Evolutionary conservation across 2,888 invertebrate species (phyloP).

Genomic region (Asteroscopus sphinx): DNA sequence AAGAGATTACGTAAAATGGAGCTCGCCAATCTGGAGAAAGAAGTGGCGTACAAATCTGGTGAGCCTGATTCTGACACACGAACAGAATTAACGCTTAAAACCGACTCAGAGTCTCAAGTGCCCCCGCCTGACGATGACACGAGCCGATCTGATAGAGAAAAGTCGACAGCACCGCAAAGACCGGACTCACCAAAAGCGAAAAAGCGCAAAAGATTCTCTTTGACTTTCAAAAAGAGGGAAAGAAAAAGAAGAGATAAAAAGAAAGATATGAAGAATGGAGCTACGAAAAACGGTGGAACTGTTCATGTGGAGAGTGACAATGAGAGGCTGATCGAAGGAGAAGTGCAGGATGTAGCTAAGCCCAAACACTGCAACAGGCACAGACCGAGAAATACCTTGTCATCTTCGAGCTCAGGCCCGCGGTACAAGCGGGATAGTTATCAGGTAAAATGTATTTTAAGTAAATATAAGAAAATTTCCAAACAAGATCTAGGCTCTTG

Average conservation of each 20-base stretch:
- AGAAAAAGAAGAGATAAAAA: slow-evolving; percentile 85
- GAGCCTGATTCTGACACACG: slow-evolving; percentile 83
- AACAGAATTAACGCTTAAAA: slow-evolving; percentile 82
- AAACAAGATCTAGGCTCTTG: background rate
- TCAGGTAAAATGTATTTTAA: slow-evolving; percentile 74
- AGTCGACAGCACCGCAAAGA: slow-evolving; percentile 78
- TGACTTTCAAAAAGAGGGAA: slow-evolving; percentile 85
- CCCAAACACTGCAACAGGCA: slow-evolving; percentile 80
- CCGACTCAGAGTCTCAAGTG: slow-evolving; percentile 81
- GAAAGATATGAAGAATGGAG: slow-evolving; percentile 78
- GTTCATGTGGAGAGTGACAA: slow-evolving; percentile 81
- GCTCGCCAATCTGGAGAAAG: slow-evolving; percentile 84
- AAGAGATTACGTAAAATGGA: slow-evolving; percentile 86
- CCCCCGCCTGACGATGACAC: slow-evolving; percentile 85
- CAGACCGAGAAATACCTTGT: slow-evolving; percentile 79
- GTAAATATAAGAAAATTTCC: background rate
- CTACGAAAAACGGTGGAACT: slow-evolving; percentile 75
- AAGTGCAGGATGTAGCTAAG: slow-evolving; percentile 72
- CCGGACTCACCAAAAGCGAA: slow-evolving; percentile 85
- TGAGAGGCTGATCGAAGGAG: slow-evolving; percentile 83
- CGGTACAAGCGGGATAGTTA: slow-evolving; percentile 89
- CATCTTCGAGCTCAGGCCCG: slow-evolving; percentile 85
- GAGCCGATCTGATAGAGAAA: slow-evolving; percentile 84
- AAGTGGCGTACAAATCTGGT: slow-evolving; percentile 82
- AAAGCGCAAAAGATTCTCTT: slow-evolving; percentile 84